These are phyloP conservation scores for Bombus soroeensis DNA, from an alignment of 1,140 invertebrate genomes.

Conservation along the genomic window DNA sequence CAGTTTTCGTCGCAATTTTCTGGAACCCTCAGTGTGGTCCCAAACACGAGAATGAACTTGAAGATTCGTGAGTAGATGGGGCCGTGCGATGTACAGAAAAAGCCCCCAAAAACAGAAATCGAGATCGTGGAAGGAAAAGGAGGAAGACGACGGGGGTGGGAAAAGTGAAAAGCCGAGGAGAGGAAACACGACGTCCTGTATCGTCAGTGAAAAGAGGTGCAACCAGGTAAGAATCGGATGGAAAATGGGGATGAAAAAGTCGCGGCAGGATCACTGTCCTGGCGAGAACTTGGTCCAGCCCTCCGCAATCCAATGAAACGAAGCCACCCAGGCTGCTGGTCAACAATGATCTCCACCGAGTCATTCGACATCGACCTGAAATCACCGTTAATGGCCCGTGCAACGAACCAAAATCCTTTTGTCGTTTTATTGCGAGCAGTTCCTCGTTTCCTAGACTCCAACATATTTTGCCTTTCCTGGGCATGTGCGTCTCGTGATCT, in stretches of 20 bases:
- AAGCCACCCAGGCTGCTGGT: conserved; percentile 56
- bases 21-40: conserved; percentile 53
- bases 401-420: conserved; percentile 29
- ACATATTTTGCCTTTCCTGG: not conserved
- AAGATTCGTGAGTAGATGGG: conserved; percentile 43
- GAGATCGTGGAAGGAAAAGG: not conserved
- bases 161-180: conserved; percentile 7
- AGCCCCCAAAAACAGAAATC: conserved; percentile 2
- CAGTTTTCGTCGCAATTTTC: conserved; percentile 56
- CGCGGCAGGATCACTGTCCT: conserved; percentile 34
- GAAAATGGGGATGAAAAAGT: conserved; percentile 9
- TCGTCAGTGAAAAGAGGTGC: conserved; percentile 42
- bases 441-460: not conserved
- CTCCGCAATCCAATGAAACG: conserved; percentile 34
- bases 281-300: conserved; percentile 32
- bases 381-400: conserved; percentile 49
- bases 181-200: conserved; percentile 44
- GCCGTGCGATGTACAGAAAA: conserved; percentile 17
- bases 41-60: conserved; percentile 28
- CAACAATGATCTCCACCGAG: conserved; percentile 57
- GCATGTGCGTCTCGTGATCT: not conserved
- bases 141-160: not conserved
- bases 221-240: conserved; percentile 31
- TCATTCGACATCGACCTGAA: conserved; percentile 40
- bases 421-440: conserved; percentile 39